Conservation (phyloP, 2,113 vertebrate species). For the Trinectes maculatus region DNA sequence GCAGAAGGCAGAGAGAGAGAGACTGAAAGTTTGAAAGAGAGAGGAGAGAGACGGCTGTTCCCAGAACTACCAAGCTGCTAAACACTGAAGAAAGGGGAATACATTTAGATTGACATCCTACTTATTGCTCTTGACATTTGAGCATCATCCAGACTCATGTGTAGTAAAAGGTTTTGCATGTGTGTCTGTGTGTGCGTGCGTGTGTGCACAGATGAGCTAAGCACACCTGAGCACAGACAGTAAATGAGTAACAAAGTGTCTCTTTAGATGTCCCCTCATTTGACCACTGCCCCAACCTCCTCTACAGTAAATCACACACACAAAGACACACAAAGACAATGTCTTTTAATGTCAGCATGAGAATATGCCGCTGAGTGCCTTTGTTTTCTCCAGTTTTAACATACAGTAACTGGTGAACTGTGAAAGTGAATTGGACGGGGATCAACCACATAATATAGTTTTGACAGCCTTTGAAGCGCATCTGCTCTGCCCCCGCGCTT, state of each 20-base stretch:
- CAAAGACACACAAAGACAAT: constrained; percentile 23
- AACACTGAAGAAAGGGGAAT: constrained; percentile 53
- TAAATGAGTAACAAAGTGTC: constrained; percentile 77
- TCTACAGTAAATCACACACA: constrained; percentile 2
- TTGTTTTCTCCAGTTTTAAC: constrained; percentile 62
- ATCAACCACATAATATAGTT: constrained; percentile 72
- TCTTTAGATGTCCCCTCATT: constrained; percentile 58
- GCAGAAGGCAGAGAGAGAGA: background rate
- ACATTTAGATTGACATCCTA: constrained; percentile 70
- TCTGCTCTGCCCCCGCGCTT: constrained; percentile 62
- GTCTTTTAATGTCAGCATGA: constrained; percentile 52
- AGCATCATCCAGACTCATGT: constrained; percentile 62
- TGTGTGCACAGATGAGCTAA: constrained; percentile 64
- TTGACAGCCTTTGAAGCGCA: constrained; percentile 73
- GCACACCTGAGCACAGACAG: constrained; percentile 70
- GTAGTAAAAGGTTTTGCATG: constrained; percentile 61
- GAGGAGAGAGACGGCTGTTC: constrained; percentile 18
- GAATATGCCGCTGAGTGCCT: constrained; percentile 39
- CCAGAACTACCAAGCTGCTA: constrained; percentile 60
- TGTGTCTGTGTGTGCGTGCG: constrained; percentile 25
- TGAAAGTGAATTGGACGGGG: constrained; percentile 75
- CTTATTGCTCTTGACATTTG: constrained; percentile 83
- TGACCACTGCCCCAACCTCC: constrained; percentile 33
- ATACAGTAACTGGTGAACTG: constrained; percentile 65
- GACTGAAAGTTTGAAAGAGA: background rate